Evolutionary conservation across 2,797 vertebrate species (phyloP).

Genomic region (Ctenochaetus hawaiiensis): DNA sequence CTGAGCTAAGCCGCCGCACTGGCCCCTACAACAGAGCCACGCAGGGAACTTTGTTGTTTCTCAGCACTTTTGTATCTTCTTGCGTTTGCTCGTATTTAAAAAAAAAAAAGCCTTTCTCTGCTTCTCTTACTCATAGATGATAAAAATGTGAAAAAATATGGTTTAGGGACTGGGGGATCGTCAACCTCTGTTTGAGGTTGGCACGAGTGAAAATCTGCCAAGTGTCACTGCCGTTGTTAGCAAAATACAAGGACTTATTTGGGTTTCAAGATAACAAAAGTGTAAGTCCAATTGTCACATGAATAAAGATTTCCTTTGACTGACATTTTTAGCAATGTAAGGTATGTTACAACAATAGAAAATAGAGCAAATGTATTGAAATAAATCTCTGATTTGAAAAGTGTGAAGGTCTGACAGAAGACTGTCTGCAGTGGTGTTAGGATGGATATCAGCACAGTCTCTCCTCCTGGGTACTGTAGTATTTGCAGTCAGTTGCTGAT

Average conservation of each 20-base stretch:
- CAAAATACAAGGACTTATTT: neutral
- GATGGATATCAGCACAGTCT: neutral
- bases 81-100: slow-evolving; percentile 50
- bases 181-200: neutral
- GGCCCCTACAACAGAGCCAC: slow-evolving; percentile 52
- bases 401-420: neutral
- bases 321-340: neutral
- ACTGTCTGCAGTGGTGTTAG: neutral
- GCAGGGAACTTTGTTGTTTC: slow-evolving; percentile 68
- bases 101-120: slow-evolving; percentile 21
- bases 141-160: slow-evolving; percentile 14
- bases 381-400: slow-evolving; percentile 2
- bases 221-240: no score
- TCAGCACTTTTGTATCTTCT: slow-evolving; percentile 74
- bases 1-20: slow-evolving; percentile 71
- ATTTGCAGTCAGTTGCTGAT: neutral
- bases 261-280: neutral
- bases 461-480: neutral
- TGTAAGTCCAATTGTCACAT: slow-evolving; percentile 16
- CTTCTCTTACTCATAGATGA: slow-evolving; percentile 29
- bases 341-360: neutral
- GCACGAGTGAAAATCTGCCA: slow-evolving; percentile 3
- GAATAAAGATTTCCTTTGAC: slow-evolving; percentile 4
- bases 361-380: neutral
- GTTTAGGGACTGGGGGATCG: neutral